Evolutionary conservation across 2,888 invertebrate species (phyloP), one percentile per base, ranked within the genome.

Genomic region (Lottia scabra): DNA sequence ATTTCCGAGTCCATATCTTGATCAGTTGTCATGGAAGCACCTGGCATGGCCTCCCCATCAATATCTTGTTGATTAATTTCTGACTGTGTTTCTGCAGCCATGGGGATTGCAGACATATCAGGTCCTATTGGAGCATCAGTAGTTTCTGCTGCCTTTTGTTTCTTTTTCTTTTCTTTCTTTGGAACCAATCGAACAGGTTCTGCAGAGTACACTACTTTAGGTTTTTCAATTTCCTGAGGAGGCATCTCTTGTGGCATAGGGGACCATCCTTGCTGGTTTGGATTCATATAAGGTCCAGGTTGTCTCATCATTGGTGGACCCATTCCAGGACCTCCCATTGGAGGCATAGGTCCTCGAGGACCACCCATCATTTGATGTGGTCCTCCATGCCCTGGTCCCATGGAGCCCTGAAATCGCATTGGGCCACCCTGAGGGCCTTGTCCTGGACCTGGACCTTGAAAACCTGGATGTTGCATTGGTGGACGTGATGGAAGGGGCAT

Each of bases 161-260:
- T 81, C 63, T 79, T 80, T 73, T 75, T 78, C 65, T 75, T 80
- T 70, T 78, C 77, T 46, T 79, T 77, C 64, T 81, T 82, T 27
- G 80, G 80, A 46, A 83, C 75, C 15, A 75, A 85, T 19, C 83
- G 81, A 26, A 85, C 82, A 0, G 88, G 87, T 0, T 85, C 83
- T n/a, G 87, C 86, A 4, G 86, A 81, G 70, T 87, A 87, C 5
- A 87, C 82, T 23, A 86, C 83, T 75, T 84, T 87, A 0, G 85
- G 85, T 68, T 83, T 84, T 45, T 78, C 78, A 68, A 67, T 62
- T 75, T 73, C 74, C 72, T 75, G 76, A 6, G 73, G 72, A n/a
- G 65, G 48, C 27, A 26, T 63, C 64, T 66, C 56, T 73, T 74
- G 30, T 70, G 77, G 30, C 72, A 71, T 76, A 76, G 75, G 13